Evolutionary conservation across 2,113 vertebrate genomes (phyloP), one percentile per base, ranked within the genome.

Genomic region (Heteronetta atricapilla): DNA sequence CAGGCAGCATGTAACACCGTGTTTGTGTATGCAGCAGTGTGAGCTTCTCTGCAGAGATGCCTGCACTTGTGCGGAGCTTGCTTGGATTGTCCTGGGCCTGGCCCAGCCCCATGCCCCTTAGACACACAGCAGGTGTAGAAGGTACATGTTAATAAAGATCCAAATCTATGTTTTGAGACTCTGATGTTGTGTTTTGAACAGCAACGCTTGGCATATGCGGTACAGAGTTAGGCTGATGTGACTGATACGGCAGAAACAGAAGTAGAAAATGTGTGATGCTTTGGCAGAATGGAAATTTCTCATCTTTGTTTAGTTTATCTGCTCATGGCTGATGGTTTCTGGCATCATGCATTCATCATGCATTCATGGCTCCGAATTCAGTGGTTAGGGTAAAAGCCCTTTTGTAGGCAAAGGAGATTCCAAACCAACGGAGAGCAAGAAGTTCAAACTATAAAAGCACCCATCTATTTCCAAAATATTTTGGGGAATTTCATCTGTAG

Each of bases 1-100:
- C 56, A 76, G 50, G 79, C 55, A 23, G 46, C 7, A 1, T 22
- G 50, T 26, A 13, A 76, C 53, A 8, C 38, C 2, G 5, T 8
- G 23, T 11, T 40, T 8, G 50, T 1, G 8, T 25, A 11, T 10
- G 2, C 8, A 15, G 70, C 38, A 6, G 14, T 3, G 3, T 2
- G 25, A 33, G 64, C 29, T 23, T 52, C 60, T 62, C 26, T 1
- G 4, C 26, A 6, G 68, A 63, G 56, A 7, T 23, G 68, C 40
- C 40, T 6, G 26, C 36, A 33, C 74, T 66, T 36, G 50, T 13
- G 22, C n/a, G 11, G 64, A 26, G 19, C 38, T 34, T 15, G 46
- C 59, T 25, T 25, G 31, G 34, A 19, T 50, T 78, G 38, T 44
- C 42, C 55, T n/a, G 26, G 48, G 55, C 52, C 77, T 67, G 38